phyloP scores from a whole-genome alignment of 2,113 vertebrate genomes.

The Gambusia affinis region DNA sequence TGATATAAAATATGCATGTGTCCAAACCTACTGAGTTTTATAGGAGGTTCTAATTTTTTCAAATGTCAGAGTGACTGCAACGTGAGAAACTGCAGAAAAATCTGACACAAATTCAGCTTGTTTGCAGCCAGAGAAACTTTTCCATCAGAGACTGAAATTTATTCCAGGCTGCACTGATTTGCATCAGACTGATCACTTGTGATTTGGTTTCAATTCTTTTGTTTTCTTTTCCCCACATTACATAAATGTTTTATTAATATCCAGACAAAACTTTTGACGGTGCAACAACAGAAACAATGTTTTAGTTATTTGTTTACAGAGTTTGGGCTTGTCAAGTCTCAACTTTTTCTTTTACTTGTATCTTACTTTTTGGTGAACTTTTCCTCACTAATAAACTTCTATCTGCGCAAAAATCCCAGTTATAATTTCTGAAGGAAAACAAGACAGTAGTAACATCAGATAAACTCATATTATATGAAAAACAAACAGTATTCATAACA shows the following conservation, averaged over 20 bases:
- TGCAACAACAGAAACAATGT: not conserved
- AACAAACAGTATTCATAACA: not conserved
- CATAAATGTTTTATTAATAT: constrained; percentile 1
- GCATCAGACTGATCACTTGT: not conserved
- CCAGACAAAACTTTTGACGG: not conserved
- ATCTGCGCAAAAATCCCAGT: not conserved
- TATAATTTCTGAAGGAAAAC: not conserved
- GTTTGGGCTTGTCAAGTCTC: not conserved
- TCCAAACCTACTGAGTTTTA: not conserved
- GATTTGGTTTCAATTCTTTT: not conserved
- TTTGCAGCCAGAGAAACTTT: not conserved
- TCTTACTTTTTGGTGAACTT: not conserved
- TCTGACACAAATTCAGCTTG: not conserved
- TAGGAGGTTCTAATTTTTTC: not conserved
- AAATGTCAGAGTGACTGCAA: too few relatives aligned
- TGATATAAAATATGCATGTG: not conserved
- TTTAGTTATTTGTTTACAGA: not conserved
- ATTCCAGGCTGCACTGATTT: not conserved
- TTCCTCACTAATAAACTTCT: not conserved
- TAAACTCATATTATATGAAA: too few relatives aligned
- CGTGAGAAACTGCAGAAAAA: not conserved
- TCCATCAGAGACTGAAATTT: not conserved
- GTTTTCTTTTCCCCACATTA: not conserved
- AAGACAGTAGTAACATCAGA: not conserved
- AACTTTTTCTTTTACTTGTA: not conserved